These are phyloP conservation scores for Bubo scandiacus DNA, from an alignment of 2,113 vertebrate species.

Conservation along the genomic window DNA sequence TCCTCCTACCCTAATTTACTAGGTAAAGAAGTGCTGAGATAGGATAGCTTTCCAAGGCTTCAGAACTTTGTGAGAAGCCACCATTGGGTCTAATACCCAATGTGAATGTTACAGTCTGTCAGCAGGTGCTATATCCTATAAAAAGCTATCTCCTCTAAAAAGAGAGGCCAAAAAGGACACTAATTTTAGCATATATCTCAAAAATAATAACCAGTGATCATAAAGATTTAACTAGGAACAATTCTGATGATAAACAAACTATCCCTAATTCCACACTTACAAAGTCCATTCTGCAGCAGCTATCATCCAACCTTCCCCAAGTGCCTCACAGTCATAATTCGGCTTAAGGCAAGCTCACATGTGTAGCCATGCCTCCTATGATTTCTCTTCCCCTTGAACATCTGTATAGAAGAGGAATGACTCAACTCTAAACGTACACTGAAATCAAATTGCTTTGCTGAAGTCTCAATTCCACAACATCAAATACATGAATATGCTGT, in stretches of 20 bases:
- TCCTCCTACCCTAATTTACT: background rate
- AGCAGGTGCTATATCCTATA: background rate
- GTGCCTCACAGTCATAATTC: accelerated
- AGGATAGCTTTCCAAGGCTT: background rate
- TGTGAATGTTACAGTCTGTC: background rate
- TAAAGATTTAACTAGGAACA: background rate
- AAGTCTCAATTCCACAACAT: background rate
- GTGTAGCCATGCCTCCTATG: accelerated
- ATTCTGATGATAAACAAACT: background rate
- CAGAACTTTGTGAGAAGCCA: background rate
- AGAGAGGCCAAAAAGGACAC: background rate
- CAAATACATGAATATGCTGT: background rate
- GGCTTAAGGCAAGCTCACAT: background rate
- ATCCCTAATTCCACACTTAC: background rate
- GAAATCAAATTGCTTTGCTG: background rate
- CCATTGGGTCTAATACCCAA: background rate
- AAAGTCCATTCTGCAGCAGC: background rate
- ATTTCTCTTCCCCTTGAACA: background rate
- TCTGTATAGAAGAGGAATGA: background rate
- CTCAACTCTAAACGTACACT: background rate
- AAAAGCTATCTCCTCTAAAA: background rate
- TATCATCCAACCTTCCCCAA: background rate
- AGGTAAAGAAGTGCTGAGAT: background rate
- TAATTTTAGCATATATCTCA: background rate
- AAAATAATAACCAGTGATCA: background rate